Conservation (phyloP, 2,797 vertebrate genomes). For the Podargus strigoides region DNA sequence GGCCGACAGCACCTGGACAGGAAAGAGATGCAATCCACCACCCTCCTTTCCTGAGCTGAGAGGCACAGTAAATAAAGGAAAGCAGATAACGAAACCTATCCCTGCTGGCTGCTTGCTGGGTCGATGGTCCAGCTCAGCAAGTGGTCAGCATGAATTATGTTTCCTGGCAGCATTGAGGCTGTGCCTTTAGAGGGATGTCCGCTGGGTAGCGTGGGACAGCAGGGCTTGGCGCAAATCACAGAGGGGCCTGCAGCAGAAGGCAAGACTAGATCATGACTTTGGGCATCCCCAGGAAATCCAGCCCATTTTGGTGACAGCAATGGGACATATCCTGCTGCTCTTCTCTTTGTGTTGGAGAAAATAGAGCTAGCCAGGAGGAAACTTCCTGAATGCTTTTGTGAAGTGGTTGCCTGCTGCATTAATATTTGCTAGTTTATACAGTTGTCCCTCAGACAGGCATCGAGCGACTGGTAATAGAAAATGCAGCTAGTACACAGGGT, state of each 20-base stretch:
- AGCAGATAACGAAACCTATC: neutral
- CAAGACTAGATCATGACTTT: neutral
- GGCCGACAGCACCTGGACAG: constrained; percentile 23
- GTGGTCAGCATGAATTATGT: neutral
- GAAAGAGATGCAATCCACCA: neutral
- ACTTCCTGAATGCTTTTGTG: neutral
- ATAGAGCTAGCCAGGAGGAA: neutral
- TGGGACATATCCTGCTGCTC: neutral
- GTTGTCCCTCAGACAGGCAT: neutral
- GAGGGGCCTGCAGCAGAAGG: accelerated
- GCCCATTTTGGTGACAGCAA: neutral
- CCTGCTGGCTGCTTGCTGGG: accelerated
- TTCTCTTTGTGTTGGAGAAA: neutral
- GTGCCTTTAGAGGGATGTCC: constrained; percentile 1
- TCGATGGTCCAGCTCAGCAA: accelerated
- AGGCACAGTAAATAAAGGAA: neutral
- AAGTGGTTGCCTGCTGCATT: neutral
- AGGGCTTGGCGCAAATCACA: accelerated
- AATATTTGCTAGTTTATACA: neutral
- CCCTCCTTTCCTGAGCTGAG: neutral
- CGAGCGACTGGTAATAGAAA: neutral
- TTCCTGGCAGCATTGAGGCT: constrained; percentile 17
- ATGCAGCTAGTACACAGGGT: neutral
- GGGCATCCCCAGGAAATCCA: constrained; percentile 5
- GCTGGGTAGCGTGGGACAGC: neutral